Evolutionary conservation across 64 coral and sea anemone species (phyloP).

Genomic region (Orbicella faveolata): DNA sequence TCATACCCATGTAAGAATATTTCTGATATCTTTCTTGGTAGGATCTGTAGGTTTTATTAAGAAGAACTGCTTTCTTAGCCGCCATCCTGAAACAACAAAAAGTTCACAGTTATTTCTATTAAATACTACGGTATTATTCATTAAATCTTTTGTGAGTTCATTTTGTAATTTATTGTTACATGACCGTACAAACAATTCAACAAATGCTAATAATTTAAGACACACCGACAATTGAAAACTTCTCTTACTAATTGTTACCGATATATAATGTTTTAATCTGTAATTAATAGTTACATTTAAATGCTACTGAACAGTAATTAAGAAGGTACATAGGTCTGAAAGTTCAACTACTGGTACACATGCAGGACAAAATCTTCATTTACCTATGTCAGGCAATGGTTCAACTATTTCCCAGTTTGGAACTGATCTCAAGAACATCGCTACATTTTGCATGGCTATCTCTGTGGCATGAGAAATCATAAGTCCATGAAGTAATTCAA

Average conservation of each 20-base stretch:
- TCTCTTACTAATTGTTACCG: no score
- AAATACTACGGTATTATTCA: no score
- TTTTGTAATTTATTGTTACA: no score
- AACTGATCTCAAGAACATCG: slow-evolving; percentile 95
- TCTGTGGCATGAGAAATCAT: slow-evolving; percentile 46
- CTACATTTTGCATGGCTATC: slow-evolving; percentile 84
- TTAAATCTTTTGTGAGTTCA: no score
- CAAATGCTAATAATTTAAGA: no score
- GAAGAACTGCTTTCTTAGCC: slow-evolving; percentile 82
- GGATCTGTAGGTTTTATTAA: slow-evolving; percentile 86
- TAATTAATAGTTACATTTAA: background rate
- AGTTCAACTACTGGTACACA: background rate
- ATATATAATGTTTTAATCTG: no score
- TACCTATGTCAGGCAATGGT: slow-evolving; percentile 80
- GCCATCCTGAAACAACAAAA: slow-evolving; percentile 62
- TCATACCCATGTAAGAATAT: slow-evolving; percentile 82
- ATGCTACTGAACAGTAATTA: background rate
- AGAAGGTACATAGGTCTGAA: background rate
- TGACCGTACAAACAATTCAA: no score
- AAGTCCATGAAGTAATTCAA: no score
- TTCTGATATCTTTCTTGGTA: slow-evolving; percentile 81
- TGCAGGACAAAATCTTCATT: background rate
- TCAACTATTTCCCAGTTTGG: slow-evolving; percentile 92
- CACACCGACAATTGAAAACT: no score
- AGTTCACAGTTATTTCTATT: background rate